Base-by-base conservation (phyloP, 2,888 invertebrate genomes). In the Octonoba sinensis region DNA sequence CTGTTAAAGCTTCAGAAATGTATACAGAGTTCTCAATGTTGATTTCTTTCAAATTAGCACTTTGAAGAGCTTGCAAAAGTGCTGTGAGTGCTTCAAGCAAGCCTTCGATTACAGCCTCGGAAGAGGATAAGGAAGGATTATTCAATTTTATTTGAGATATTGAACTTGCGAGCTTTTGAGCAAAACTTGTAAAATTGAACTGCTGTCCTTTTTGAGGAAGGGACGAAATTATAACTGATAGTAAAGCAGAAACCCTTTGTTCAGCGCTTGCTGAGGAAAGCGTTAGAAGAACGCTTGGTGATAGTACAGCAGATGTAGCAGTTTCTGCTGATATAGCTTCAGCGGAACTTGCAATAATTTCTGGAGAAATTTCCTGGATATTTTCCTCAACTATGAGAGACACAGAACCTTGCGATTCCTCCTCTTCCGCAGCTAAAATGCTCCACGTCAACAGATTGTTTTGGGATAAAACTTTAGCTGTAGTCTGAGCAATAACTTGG, bases 51-150 rank as follows among this genome's bases (percentile, higher is more conserved):
- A 59, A 22, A 59, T 18, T 59, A 13, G 24, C 24, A 22, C 22
- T 16, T 24, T 59, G 20, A 8, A 22, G 15, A 6, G 22, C 24
- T 24, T 24, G 59, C 15, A 59, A 8, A 16, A 24, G 16, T 8
- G 59, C 59, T 22, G 24, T 24, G 22, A 59, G 59, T 59, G 59
- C 59, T 22, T 59, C 24, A 2, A 59, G 59, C 24, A 59, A 59
- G 8, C 59, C 59, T 59, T 59, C 59, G 16, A 24, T 24, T 6
- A 59, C 16, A 59, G 22, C 59, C 12, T 59, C 59, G 16, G 59
- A 24, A 16, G 20, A 15, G 16, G 59, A 59, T 6, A 22, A 59
- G 6, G 59, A 59, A 15, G 59, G 59, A 59, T 59, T 59, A 22
- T 11, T 24, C 11, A 15, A 18, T 20, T 24, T 59, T 16, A 59